Evolutionary conservation across 2,113 vertebrate genomes (phyloP), one percentile per base, ranked within the genome.

Genomic region (Zeus faber): DNA sequence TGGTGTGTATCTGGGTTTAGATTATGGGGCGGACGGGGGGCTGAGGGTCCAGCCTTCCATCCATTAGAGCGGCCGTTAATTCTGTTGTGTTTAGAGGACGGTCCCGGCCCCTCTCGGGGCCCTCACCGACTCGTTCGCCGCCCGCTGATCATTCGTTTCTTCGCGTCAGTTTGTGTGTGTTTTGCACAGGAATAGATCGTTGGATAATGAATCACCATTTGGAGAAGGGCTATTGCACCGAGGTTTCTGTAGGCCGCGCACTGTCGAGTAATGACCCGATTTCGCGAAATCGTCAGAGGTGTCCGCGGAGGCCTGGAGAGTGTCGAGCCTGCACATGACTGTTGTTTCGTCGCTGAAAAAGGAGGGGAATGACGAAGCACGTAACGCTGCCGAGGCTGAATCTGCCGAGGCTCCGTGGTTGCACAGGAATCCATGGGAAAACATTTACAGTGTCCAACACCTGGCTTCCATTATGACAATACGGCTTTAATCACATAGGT

Each of bases 381-480:
- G 79, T 83, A 83, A 87, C 83, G 80, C 64, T 80, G 79, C 87
- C 84, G 80, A 70, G 82, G 70, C 72, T 59, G 64, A 72, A 80
- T 77, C 69, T 80, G 60, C 69, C 79, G 45, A 77, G 59, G 60
- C 72, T 57, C 63, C 31, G n/a, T 31, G 29, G 22, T 43, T 63
- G 76, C 72, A 65, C 61, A 87, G 72, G 88, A 74, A 80, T 82
- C 76, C 87, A 88, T 89, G 89, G 85, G 89, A 92, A 92, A 83
- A 62, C 84, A 88, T 88, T 89, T 77, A 81, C 81, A 82, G 75
- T 70, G 46, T 79, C n/a, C 61, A 70, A 56, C 91, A 93, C 86
- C 90, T 93, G 92, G 89, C 85, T 87, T 86, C 80, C 72, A 92
- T 93, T 91, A 93, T 51, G 63, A 70, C 57, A 70, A 66, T 23